Conservation (phyloP, 2,797 vertebrate genomes). For the Mormyrus hasselquistii region DNA sequence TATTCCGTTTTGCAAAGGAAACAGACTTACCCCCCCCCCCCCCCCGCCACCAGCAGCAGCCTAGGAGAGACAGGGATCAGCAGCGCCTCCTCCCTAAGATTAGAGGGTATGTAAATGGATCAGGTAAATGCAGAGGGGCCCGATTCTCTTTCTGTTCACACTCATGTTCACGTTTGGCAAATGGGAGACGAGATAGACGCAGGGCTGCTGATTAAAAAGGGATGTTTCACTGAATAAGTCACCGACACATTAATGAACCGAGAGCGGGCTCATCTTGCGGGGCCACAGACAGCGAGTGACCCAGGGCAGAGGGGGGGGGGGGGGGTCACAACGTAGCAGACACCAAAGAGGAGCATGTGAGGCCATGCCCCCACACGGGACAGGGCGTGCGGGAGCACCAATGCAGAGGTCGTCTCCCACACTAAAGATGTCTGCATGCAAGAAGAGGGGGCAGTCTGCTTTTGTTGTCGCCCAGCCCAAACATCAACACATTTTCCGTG, state of each 20-base stretch:
- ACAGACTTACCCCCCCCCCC: slow-evolving; percentile 28
- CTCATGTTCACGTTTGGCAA: slow-evolving; percentile 42
- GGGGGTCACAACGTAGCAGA: not conserved
- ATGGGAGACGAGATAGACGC: not conserved
- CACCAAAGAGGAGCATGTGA: not conserved
- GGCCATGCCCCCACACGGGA: not conserved
- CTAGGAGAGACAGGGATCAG: slow-evolving; percentile 18
- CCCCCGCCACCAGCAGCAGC: slow-evolving; percentile 51
- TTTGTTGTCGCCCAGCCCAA: not conserved
- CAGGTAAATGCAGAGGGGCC: slow-evolving; percentile 51
- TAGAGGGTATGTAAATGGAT: slow-evolving; percentile 58
- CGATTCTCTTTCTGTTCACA: slow-evolving; percentile 56
- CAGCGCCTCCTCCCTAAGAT: slow-evolving; percentile 15
- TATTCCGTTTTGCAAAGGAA: slow-evolving; percentile 53
- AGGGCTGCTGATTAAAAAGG: slow-evolving; percentile 56
- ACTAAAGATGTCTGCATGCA: not conserved
- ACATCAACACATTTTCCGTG: not conserved
- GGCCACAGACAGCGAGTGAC: not conserved
- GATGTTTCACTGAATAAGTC: slow-evolving; percentile 54
- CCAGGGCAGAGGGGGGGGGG: not conserved
- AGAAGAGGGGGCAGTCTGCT: not conserved
- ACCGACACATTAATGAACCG: slow-evolving; percentile 66
- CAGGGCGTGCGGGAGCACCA: not conserved
- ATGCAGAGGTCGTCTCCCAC: not conserved
- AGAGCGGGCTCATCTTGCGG: slow-evolving; percentile 33